Base-by-base conservation (phyloP, 2,113 vertebrate genomes). In the Amphiprion ocellaris region DNA sequence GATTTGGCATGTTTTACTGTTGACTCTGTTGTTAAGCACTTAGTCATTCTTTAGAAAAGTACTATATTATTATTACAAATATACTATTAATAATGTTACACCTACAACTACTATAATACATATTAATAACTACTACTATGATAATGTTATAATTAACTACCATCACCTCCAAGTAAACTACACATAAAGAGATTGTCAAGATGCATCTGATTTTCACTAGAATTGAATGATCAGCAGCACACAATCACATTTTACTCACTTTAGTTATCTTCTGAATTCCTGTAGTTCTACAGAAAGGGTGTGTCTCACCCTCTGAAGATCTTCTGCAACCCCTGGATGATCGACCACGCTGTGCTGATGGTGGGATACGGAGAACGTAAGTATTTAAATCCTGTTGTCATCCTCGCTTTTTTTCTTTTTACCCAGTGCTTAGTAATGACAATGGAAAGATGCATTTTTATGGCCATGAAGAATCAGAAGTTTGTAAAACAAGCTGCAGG, bases 301-400 rank as follows among this genome's bases (percentile, higher is more conserved):
- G 90, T 98, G 10, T 96, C 97, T 74, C 96, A 94, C 67, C 97
- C 97, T 0, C 52, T 96, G 46, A 95, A 92, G 82, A 95, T 96
- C 69, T 95, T 98, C 78, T 98, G 97, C 79, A 97, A 95, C 84
- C 93, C 95, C 33, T 97, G 96, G 96, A 94, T 96, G 95, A 96
- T 97, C 0, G 96, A 97, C 90, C 97, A 98, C 0, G 97, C 96
- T 0, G 96, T 97, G 79, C 92, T 97, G 66, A 60, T 98, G 14
- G 96, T 97, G 75, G 97, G 97, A 91, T 98, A 95, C 0, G 97
- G 97, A 88, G 92, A 95, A 59, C 95, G 97, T 98, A 86, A 95
- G 96, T 70, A 0, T 16, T 23, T 5, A 16, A 63, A 33, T 49
- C 1, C 10, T 7, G 11, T 44, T 52, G 5, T 62, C 54, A 2